phyloP scores from a whole-genome alignment of 1,140 invertebrate genomes.

The Chionoecetes opilio region DNA sequence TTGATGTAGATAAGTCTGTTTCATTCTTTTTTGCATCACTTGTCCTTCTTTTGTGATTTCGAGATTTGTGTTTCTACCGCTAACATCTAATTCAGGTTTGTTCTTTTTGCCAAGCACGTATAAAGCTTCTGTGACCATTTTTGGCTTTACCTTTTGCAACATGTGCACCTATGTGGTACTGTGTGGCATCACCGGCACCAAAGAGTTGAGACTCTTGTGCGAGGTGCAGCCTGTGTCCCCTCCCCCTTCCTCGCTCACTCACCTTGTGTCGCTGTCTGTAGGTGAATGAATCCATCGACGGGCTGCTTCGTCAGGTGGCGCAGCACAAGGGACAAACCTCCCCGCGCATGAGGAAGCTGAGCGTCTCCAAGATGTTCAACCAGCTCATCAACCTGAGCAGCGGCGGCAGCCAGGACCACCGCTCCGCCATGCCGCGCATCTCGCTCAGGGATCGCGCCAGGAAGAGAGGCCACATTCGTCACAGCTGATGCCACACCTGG shows the following conservation, averaged over 20 bases:
- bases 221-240: neutral
- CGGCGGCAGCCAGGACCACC: conserved; percentile 61
- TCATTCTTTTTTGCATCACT: too few relatives aligned
- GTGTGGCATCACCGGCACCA: too few relatives aligned
- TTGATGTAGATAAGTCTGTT: too few relatives aligned
- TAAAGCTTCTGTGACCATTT: too few relatives aligned
- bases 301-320: conserved; percentile 68
- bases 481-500: conserved; percentile 59
- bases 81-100: too few relatives aligned
- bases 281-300: conserved; percentile 75
- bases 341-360: conserved; percentile 64
- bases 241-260: too few relatives aligned
- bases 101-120: too few relatives aligned
- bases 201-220: neutral
- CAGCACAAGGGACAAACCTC: conserved; percentile 74
- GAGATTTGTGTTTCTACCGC: too few relatives aligned
- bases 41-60: too few relatives aligned
- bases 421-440: conserved; percentile 61
- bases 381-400: conserved; percentile 72
- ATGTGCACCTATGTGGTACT: too few relatives aligned
- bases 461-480: conserved; percentile 66
- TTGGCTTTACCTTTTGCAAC: too few relatives aligned
- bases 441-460: conserved; percentile 62
- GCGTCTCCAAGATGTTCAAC: conserved; percentile 78
- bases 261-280: neutral